Evolutionary conservation across 1,140 invertebrate species (phyloP), one percentile per base, ranked within the genome.

Genomic region (Bombus huntii): DNA sequence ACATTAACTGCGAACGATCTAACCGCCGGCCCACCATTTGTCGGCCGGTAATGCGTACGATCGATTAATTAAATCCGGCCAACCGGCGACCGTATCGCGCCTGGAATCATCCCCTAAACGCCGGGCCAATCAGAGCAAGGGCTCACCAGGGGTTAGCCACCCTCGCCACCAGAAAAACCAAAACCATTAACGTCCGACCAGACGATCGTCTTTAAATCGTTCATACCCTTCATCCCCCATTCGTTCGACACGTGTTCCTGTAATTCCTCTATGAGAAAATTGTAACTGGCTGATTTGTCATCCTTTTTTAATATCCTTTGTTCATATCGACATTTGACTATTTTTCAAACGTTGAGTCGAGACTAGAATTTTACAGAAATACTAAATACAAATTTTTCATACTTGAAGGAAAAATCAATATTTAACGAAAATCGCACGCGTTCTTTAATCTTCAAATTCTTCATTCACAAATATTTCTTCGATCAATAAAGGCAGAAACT

Each of bases 51-150:
- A 90, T 90, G 89, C 87, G 88, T 88, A 70, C 89, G 87, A 91
- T 91, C 90, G 90, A 91, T 91, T 91, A 91, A 91, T 91, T 91
- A 91, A 90, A 90, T 91, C 87, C 89, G 90, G 89, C 90, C 90
- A 91, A 91, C 90, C 90, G 89, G 87, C 83, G 80, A 82, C 83
- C 83, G 81, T 87, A 88, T 88, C 88, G 89, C 81, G 80, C 89
- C 87, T 79, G 68, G 90, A 91, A 88, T 90, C 90, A 88, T 91
- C 90, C 90, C 90, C 87, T 91, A 91, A 91, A 90, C 81, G 90
- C 13, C 84, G 72, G 81, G 82, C 90, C 90, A 91, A 91, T 91
- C 90, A 87, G 82, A 91, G 89, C 77, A 71, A 83, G 44, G 74
- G 65, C 47, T 85, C 74, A 22, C 89, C 42, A 66, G 65, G 70